Conservation (phyloP, 2,797 vertebrate species). For the Betta splendens region DNA sequence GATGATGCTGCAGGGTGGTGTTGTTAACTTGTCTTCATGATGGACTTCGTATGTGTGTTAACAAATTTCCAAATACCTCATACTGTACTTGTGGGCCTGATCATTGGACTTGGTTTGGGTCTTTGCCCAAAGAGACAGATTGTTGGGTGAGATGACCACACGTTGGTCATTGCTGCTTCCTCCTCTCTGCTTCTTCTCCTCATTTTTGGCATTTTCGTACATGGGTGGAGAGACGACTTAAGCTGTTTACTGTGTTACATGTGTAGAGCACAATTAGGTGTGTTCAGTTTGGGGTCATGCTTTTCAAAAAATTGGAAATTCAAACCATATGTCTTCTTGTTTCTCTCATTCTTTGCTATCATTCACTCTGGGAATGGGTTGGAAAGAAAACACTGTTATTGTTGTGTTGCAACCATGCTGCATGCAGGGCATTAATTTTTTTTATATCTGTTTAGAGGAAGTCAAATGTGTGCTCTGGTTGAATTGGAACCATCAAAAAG, state of each 20-base stretch:
- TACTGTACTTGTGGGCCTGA: neutral
- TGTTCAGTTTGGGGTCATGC: constrained; percentile 7
- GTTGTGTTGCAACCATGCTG: constrained; percentile 12
- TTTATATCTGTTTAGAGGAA: neutral
- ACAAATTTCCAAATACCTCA: constrained; percentile 13
- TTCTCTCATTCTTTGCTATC: constrained; percentile 37
- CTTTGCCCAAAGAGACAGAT: constrained; percentile 32
- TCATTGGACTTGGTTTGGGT: constrained; percentile 27
- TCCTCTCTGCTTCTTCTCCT: neutral
- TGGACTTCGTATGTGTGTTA: constrained; percentile 2
- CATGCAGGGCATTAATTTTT: neutral
- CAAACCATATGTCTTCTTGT: constrained; percentile 50
- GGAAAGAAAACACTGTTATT: constrained; percentile 12
- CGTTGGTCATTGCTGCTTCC: neutral
- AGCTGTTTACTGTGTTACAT: constrained; percentile 7
- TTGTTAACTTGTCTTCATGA: neutral
- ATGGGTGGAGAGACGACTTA: neutral
- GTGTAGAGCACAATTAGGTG: constrained; percentile 7
- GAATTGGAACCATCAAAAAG: too few relatives aligned
- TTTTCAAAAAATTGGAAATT: constrained; percentile 45
- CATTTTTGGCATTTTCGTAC: neutral
- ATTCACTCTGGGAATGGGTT: constrained; percentile 12
- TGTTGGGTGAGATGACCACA: constrained; percentile 22
- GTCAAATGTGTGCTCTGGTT: neutral
- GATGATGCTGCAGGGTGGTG: neutral